These are phyloP conservation scores for Boulengerochromis microlepis DNA, from an alignment of 2,113 vertebrate genomes.

Conservation along the genomic window DNA sequence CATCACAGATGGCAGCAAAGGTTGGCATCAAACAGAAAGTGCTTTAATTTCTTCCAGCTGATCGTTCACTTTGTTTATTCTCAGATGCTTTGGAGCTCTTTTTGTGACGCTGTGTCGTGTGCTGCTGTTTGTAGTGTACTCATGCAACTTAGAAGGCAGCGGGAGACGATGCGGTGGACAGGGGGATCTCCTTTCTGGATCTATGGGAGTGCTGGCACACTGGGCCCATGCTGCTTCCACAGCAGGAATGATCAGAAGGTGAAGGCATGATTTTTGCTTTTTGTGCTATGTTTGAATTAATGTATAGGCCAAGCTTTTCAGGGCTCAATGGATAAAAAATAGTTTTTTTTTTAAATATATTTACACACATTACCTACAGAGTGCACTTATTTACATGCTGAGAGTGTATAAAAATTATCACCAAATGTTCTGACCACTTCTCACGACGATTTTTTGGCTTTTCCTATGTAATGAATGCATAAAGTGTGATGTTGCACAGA, in stretches of 20 bases:
- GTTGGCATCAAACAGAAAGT: constrained; percentile 65
- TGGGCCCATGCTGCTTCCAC: constrained; percentile 85
- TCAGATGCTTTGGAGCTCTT: not conserved
- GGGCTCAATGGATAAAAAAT: not conserved
- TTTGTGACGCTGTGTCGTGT: not conserved
- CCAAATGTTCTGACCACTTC: not conserved
- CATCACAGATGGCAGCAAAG: constrained; percentile 86
- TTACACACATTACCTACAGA: not conserved
- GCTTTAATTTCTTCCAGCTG: not conserved
- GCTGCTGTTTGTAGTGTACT: constrained; percentile 71
- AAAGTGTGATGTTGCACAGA: not conserved
- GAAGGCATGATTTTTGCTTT: not conserved
- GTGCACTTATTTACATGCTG: not conserved
- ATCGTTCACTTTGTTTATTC: not conserved
- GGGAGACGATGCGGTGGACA: constrained; percentile 91
- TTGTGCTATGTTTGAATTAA: not conserved
- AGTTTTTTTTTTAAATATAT: accelerated
- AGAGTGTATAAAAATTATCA: not conserved
- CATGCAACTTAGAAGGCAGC: constrained; percentile 84
- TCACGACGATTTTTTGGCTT: not conserved
- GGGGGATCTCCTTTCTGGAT: constrained; percentile 90
- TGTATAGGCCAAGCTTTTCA: not conserved
- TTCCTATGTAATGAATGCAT: not conserved
- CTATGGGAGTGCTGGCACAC: constrained; percentile 85
- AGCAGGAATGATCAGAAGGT: constrained; percentile 79